Conservation (phyloP, 2,797 vertebrate species). For the Anniella stebbinsi region DNA sequence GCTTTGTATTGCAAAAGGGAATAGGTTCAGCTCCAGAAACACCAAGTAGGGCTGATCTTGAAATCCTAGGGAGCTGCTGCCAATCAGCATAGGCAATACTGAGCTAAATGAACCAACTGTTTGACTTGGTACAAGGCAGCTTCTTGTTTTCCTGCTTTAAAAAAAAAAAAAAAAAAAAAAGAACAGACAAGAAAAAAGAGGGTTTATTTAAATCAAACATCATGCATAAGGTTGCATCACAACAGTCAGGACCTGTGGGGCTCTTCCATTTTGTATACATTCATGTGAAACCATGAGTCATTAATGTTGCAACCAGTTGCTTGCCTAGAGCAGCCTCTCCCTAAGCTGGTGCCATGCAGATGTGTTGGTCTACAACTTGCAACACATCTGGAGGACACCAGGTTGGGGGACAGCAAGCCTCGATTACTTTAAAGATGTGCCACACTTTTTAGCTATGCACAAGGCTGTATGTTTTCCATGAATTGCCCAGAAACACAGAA, state of each 20-base stretch:
- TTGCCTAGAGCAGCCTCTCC: not conserved
- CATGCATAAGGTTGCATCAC: not conserved
- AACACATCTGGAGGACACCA: no score
- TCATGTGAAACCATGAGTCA: not conserved
- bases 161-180: not conserved
- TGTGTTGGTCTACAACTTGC: no score
- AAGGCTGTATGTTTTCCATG: not conserved
- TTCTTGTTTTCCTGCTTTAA: not conserved
- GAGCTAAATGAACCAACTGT: not conserved
- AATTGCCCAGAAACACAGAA: not conserved
- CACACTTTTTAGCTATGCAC: not conserved
- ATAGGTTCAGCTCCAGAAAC: no score
- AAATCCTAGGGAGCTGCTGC: not conserved
- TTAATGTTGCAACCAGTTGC: not conserved
- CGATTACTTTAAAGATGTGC: not conserved
- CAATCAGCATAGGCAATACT: not conserved
- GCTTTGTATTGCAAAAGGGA: no score
- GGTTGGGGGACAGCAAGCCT: no score
- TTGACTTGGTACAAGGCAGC: not conserved
- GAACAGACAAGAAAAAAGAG: no score
- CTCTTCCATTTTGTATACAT: not conserved
- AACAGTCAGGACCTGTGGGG: not conserved
- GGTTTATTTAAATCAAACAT: not conserved
- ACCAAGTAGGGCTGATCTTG: no score
- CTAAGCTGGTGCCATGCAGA: no score